phyloP scores from a whole-genome alignment of 2,888 invertebrate genomes.

The Drosophila diplacantha region DNA sequence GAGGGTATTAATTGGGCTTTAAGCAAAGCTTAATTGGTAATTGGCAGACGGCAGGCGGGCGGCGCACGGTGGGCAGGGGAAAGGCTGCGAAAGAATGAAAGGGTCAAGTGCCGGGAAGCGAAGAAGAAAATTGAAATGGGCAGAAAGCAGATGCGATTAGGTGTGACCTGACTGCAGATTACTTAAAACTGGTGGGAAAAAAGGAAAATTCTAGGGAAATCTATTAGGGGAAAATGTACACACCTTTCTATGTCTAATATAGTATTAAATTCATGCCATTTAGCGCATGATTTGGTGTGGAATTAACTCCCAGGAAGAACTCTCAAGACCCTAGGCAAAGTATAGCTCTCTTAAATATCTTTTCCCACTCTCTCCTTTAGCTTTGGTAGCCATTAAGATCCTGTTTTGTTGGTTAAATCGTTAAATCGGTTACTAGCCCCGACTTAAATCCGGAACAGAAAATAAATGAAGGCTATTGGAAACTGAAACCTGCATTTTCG shows the following conservation, averaged over 20 bases:
- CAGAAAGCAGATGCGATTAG: constrained; percentile 12
- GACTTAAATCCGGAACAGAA: not conserved
- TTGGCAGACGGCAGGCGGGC: constrained; percentile 34
- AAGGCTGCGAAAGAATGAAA: constrained; percentile 16
- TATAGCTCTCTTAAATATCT: too few species aligned
- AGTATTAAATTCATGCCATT: too few species aligned
- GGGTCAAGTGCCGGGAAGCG: constrained; percentile 24
- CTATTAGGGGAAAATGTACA: not conserved
- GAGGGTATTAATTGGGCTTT: constrained; percentile 65
- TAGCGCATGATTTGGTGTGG: too few species aligned
- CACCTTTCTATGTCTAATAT: too few species aligned
- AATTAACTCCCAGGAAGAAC: too few species aligned
- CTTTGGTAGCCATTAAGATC: too few species aligned
- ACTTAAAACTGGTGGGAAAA: not conserved
- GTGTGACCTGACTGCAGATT: not conserved
- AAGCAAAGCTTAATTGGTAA: constrained; percentile 69
- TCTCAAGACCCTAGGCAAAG: too few species aligned
- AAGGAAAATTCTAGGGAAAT: not conserved
- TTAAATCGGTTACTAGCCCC: rapidly evolving
- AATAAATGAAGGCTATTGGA: constrained; percentile 1
- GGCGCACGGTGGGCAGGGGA: constrained; percentile 3
- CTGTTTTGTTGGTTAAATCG: not conserved
- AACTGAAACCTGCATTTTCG: constrained; percentile 3
- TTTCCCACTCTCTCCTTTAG: not conserved
- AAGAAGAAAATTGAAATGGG: constrained; percentile 22